These are phyloP conservation scores for Alviniconcha marisindica DNA, from an alignment of 1,140 invertebrate species.

Conservation along the genomic window DNA sequence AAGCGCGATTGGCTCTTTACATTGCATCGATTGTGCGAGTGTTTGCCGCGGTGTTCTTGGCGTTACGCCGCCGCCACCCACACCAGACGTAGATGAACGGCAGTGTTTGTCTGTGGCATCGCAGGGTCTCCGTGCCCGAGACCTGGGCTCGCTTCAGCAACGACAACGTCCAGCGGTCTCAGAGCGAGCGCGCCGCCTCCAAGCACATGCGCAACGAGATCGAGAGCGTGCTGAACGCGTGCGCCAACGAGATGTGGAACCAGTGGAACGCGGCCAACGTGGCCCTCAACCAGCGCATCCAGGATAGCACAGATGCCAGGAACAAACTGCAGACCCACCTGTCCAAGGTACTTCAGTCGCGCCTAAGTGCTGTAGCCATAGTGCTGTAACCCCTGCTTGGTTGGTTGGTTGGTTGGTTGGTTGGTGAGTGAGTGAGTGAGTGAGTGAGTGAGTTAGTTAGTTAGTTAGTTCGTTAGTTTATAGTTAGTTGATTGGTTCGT, in stretches of 20 bases:
- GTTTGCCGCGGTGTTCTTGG: no score
- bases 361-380: no score
- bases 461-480: no score
- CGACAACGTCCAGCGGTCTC: constrained; percentile 88
- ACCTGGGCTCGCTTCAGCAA: constrained; percentile 93
- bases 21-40: no score
- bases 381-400: no score
- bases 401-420: no score
- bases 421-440: no score
- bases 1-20: no score
- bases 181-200: constrained; percentile 89
- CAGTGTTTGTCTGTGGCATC: constrained; percentile 8
- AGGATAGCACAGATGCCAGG: constrained; percentile 74
- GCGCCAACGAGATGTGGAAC: constrained; percentile 92
- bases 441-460: no score
- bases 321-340: constrained; percentile 91
- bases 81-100: no score
- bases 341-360: constrained; percentile 88
- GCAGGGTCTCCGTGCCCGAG: constrained; percentile 87
- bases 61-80: no score
- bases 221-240: constrained; percentile 88
- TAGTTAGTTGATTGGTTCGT: no score
- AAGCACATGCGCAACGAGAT: constrained; percentile 87
- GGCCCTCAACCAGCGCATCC: constrained; percentile 71
- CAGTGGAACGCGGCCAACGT: constrained; percentile 85